These are phyloP conservation scores for Alentia gelatinosa DNA, from an alignment of 2,888 invertebrate genomes.

Conservation along the genomic window DNA sequence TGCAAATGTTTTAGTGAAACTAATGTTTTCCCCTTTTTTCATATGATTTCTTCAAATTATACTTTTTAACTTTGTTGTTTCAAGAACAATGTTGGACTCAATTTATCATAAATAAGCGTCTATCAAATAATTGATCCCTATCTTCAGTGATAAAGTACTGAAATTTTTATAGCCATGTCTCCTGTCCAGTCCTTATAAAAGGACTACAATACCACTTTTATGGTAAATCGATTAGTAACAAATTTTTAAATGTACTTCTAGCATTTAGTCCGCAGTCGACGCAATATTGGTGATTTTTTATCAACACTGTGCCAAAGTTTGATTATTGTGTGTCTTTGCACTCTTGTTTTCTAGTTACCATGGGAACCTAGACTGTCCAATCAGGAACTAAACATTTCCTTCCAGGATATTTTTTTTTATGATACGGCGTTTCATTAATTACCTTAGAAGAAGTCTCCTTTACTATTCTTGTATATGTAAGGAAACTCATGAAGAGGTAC, in stretches of 20 bases:
- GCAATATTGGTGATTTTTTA: conserved; percentile 25
- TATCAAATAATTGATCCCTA: conserved; percentile 10
- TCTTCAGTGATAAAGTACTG: background rate
- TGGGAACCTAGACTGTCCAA: background rate
- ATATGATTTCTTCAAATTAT: background rate
- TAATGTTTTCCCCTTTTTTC: background rate
- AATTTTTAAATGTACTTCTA: background rate
- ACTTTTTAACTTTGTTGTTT: background rate
- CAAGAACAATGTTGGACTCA: background rate
- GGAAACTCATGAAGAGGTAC: too few relatives aligned
- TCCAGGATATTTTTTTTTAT: background rate
- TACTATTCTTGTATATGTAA: too few relatives aligned
- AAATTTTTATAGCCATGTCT: background rate
- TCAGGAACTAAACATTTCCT: background rate
- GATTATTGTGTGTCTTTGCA: background rate
- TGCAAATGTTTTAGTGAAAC: background rate
- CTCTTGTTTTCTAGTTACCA: background rate
- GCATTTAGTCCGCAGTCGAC: conserved; percentile 43
- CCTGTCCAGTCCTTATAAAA: background rate
- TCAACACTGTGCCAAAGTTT: conserved; percentile 37
- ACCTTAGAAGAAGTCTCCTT: too few relatives aligned
- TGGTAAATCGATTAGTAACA: background rate
- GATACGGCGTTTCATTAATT: background rate
- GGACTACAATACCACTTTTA: background rate
- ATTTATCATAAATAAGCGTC: background rate